Conservation (phyloP, 2,888 invertebrate genomes). For the Hartigia nigra region DNA sequence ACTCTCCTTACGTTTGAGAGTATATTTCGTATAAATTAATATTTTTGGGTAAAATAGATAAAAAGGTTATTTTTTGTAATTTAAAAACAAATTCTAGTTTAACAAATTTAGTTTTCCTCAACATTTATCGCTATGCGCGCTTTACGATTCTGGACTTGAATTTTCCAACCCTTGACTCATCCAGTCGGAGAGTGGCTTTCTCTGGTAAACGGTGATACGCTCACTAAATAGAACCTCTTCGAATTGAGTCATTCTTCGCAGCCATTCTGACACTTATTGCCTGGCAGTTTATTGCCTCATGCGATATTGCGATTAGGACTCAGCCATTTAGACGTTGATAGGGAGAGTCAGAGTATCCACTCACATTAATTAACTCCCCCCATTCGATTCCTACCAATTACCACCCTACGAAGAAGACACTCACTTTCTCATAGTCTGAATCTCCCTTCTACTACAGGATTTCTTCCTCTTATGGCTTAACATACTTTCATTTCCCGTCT, state of each 20-base stretch:
- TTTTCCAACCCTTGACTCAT: background rate
- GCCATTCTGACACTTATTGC: conserved; percentile 7
- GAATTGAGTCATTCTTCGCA: conserved; percentile 5
- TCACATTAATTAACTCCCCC: background rate
- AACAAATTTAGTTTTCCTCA: background rate
- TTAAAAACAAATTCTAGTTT: background rate
- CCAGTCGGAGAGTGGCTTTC: background rate
- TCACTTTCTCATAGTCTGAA: background rate
- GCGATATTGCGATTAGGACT: conserved; percentile 5
- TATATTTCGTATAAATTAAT: too few species aligned
- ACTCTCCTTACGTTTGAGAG: too few species aligned
- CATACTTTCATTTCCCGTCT: background rate
- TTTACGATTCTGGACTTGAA: background rate
- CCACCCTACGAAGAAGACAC: background rate
- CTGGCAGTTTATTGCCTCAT: conserved; percentile 2
- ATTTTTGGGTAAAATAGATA: background rate
- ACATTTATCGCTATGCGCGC: background rate
- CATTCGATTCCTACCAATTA: background rate
- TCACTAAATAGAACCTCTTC: background rate
- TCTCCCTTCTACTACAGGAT: background rate
- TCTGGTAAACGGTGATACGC: background rate
- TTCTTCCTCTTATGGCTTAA: background rate
- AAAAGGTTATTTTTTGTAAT: background rate
- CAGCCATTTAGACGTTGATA: background rate
- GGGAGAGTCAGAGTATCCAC: background rate